These are phyloP conservation scores for Brachionus angularis DNA, from an alignment of 1,140 invertebrate genomes.

Conservation along the genomic window DNA sequence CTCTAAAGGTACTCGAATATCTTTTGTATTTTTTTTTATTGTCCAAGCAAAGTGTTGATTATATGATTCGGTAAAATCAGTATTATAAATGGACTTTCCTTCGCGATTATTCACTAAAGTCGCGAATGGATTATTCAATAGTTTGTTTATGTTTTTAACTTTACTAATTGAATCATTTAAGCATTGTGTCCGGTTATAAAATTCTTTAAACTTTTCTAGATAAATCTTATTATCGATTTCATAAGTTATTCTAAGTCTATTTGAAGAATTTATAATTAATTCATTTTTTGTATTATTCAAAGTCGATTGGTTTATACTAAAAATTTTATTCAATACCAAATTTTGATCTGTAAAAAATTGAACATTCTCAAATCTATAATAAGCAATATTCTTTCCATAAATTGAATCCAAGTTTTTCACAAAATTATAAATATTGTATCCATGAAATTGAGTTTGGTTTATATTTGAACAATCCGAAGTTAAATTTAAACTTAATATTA, in stretches of 20 bases:
- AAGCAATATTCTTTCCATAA: not conserved
- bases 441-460: not conserved
- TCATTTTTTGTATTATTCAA: not conserved
- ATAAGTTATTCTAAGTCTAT: too few species aligned
- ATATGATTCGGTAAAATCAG: not conserved
- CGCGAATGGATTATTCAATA: not conserved
- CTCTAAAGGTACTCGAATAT: not conserved
- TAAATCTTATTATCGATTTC: not conserved
- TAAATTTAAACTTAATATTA: too few species aligned
- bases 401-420: not conserved
- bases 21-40: not conserved
- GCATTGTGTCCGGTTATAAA: not conserved
- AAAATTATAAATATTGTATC: not conserved
- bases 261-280: not conserved
- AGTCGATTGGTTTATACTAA: too few species aligned
- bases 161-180: not conserved
- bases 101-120: constrained; percentile 14
- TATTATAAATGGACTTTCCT: constrained; percentile 21
- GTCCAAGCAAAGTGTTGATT: constrained; percentile 33
- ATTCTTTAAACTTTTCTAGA: not conserved
- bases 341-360: not conserved
- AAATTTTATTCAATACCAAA: too few species aligned
- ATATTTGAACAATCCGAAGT: not conserved
- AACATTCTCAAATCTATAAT: constrained; percentile 27
- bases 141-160: not conserved